Conservation (phyloP, 2,888 invertebrate genomes). For the Stegophylla sp. region DNA sequence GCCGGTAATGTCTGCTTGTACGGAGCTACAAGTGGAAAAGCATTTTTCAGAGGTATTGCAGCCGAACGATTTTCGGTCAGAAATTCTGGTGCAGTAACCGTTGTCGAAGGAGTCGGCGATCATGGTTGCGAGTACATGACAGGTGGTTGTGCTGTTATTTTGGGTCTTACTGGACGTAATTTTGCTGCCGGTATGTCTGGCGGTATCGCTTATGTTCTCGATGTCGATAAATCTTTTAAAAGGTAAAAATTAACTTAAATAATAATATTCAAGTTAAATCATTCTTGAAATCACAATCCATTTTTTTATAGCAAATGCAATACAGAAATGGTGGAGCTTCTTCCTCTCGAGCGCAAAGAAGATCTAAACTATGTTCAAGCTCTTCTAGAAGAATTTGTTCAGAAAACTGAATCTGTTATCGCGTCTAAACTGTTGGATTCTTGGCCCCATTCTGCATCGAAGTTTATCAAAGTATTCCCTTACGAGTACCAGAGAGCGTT, state of each 20-base stretch:
- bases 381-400: slow-evolving; percentile 82
- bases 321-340: slow-evolving; percentile 90
- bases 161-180: slow-evolving; percentile 94
- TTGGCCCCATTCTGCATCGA: slow-evolving; percentile 78
- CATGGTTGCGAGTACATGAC: slow-evolving; percentile 99
- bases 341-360: slow-evolving; percentile 78
- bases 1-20: slow-evolving; percentile 98
- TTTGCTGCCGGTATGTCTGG: slow-evolving; percentile 99
- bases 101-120: slow-evolving; percentile 97
- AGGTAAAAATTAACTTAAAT: slow-evolving; percentile 64
- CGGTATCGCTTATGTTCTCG: slow-evolving; percentile 89
- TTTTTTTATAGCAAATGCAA: slow-evolving; percentile 78
- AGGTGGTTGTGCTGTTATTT: slow-evolving; percentile 86
- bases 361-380: slow-evolving; percentile 80
- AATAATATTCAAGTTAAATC: slow-evolving; percentile 14
- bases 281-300: background rate
- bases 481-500: slow-evolving; percentile 93
- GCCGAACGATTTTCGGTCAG: slow-evolving; percentile 98
- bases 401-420: slow-evolving; percentile 86
- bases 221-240: slow-evolving; percentile 83
- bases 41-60: slow-evolving; percentile 94
- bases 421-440: slow-evolving; percentile 79
- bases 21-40: slow-evolving; percentile 93
- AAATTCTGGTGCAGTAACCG: slow-evolving; percentile 94
- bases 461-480: slow-evolving; percentile 95